Evolutionary conservation across 2,797 vertebrate species (phyloP), one percentile per base, ranked within the genome.

Genomic region (Pseudochaenichthys georgianus): DNA sequence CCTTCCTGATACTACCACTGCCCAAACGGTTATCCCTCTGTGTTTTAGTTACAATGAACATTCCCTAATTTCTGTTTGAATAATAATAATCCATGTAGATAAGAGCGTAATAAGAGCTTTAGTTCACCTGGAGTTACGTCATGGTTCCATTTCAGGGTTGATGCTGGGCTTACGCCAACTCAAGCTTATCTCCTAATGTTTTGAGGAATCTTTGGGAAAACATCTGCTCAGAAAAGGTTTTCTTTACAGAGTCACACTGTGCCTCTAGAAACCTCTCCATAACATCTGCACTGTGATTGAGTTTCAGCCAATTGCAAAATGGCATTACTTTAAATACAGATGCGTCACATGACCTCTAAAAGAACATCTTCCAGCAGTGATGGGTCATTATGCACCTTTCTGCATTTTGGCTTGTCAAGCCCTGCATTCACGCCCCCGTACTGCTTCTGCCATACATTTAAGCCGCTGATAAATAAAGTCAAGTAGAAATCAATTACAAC

Each of bases 121-220:
- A 12, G 47, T 41, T 87, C 63, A 76, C 68, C 54, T 82, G 78
- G 72, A 73, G 12, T 73, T 41, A 74, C 76, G 76, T 81, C 80
- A 67, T 17, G 15, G 79, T 82, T 87, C 65, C 75, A 65, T 72
- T 80, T 53, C 19, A 10, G 54, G 70, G 59, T 66, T 71, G 62
- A 70, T 59, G 13, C 23, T 76, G 62, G 52, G 66, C 50, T 5
- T 4, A 51, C 0, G n/a, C 73, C 75, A 78, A 45, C 59, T 75
- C 28, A 70, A 75, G 15, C 54, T 50, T 10, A 66, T 75, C 63
- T 63, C 54, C 19, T n/a, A 58, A 60, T 70, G 63, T 82, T 80
- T 61, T 28, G 62, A 0, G 17, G 77, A 58, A 5, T 48, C 64
- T 77, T 63, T 73, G 63, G 80, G 48, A 45, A 31, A 80, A 52